These are phyloP conservation scores for Sturmia bella DNA, from an alignment of 2,888 invertebrate genomes.

Conservation along the genomic window DNA sequence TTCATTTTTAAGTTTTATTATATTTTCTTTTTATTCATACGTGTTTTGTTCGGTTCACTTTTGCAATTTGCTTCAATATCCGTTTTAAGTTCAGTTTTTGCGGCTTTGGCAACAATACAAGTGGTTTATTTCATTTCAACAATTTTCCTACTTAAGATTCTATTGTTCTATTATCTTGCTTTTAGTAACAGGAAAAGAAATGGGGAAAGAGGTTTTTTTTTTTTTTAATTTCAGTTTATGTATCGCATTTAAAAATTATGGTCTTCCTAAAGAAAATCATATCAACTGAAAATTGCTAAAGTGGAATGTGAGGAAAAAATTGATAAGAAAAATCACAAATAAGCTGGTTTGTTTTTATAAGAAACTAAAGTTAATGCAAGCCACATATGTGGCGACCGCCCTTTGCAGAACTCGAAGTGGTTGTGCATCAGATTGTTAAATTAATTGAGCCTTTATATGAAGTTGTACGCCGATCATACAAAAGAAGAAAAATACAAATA, in stretches of 20 bases:
- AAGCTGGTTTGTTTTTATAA: too few relatives aligned
- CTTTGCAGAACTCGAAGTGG: too few relatives aligned
- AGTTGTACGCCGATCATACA: too few relatives aligned
- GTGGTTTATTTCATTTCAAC: constrained; percentile 45
- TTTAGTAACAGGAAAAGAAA: constrained; percentile 12
- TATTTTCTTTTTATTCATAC: constrained; percentile 15
- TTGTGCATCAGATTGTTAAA: too few relatives aligned
- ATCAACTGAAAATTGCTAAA: too few relatives aligned
- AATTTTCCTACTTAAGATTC: constrained; percentile 34
- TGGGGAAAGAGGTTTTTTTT: not conserved
- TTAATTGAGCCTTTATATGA: too few relatives aligned
- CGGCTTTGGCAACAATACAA: constrained; percentile 41
- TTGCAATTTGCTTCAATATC: constrained; percentile 61
- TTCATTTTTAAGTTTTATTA: not conserved
- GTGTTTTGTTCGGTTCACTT: constrained; percentile 32
- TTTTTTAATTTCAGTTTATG: not conserved
- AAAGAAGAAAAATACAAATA: too few relatives aligned
- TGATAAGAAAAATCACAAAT: too few relatives aligned
- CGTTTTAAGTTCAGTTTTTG: constrained; percentile 49
- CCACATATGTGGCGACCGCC: too few relatives aligned
- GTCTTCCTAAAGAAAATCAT: too few relatives aligned
- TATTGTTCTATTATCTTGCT: constrained; percentile 44
- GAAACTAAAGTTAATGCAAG: too few relatives aligned
- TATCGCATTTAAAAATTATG: not conserved
- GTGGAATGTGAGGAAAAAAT: too few relatives aligned